These are phyloP conservation scores for Beris morrisii DNA, from an alignment of 2,888 invertebrate genomes.

Conservation along the genomic window DNA sequence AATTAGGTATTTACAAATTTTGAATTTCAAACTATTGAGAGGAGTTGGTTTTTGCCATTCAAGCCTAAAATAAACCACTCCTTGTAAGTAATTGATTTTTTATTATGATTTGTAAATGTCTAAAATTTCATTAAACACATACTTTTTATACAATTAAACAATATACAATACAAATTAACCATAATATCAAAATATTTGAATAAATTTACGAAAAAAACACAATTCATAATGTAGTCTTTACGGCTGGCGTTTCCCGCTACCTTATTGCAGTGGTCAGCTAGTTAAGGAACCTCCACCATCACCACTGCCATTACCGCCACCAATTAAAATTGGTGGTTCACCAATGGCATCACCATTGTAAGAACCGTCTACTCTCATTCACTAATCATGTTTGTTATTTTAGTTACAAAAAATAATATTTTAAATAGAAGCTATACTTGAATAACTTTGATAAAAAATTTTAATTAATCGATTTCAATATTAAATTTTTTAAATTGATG, in stretches of 20 bases:
- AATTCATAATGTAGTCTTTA: constrained; percentile 73
- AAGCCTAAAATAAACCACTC: no score
- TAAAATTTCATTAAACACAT: no score
- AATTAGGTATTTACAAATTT: no score
- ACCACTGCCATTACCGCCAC: constrained; percentile 77
- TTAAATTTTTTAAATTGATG: no score
- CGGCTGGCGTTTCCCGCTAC: constrained; percentile 95
- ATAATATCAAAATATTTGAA: neutral
- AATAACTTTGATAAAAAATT: no score
- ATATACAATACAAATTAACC: no score
- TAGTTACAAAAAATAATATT: constrained; percentile 32
- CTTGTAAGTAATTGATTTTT: no score
- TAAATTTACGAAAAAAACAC: constrained; percentile 33
- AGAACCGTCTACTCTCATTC: constrained; percentile 49
- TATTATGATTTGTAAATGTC: no score
- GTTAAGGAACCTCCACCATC: constrained; percentile 75
- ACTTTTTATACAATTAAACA: no score
- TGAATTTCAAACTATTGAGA: no score
- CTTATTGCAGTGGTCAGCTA: constrained; percentile 85
- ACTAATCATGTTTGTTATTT: constrained; percentile 42
- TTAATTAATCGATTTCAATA: no score
- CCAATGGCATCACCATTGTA: constrained; percentile 69
- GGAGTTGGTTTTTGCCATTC: no score
- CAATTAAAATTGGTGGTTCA: constrained; percentile 74
- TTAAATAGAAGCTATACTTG: neutral